Conservation (phyloP, 2,797 vertebrate species). For the Lagocephalus sceleratus region DNA sequence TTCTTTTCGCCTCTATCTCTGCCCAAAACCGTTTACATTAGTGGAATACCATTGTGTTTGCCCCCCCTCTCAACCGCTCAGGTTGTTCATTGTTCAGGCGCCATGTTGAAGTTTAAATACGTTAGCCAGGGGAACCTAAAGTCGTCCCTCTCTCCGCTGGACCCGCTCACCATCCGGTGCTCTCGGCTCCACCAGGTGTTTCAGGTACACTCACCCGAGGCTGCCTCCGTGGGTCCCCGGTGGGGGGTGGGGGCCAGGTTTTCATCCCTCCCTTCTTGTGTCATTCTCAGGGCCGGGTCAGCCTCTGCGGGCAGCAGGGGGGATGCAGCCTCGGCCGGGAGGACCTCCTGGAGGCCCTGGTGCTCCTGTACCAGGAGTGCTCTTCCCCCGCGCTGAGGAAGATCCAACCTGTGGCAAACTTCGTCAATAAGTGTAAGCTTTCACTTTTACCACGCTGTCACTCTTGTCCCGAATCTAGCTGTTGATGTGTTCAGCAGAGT, state of each 20-base stretch:
- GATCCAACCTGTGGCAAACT: slow-evolving; percentile 86
- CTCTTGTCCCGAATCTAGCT: background rate
- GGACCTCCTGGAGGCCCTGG: slow-evolving; percentile 88
- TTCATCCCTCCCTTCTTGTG: no score
- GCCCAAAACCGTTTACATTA: background rate
- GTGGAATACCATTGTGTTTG: background rate
- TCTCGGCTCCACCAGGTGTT: slow-evolving; percentile 87
- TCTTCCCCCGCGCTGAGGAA: slow-evolving; percentile 87
- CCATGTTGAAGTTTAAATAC: slow-evolving; percentile 96
- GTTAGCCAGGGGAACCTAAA: slow-evolving; percentile 68
- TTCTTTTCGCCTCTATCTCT: no score
- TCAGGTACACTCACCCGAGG: slow-evolving; percentile 87
- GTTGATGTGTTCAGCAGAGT: background rate
- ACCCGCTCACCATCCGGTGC: slow-evolving; percentile 84
- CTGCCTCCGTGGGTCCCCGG: no score
- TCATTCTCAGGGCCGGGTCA: slow-evolving; percentile 62
- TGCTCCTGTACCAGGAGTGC: slow-evolving; percentile 91
- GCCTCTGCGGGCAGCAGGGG: slow-evolving; percentile 73
- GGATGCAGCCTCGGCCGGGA: slow-evolving; percentile 85
- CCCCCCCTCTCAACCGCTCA: background rate
- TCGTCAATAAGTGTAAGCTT: slow-evolving; percentile 90
- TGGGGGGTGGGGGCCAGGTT: no score
- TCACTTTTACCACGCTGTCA: background rate
- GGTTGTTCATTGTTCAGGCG: slow-evolving; percentile 26
- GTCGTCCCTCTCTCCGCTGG: slow-evolving; percentile 60